phyloP scores from a whole-genome alignment of 2,888 invertebrate genomes.

The Minunthozetes semirufus region DNA sequence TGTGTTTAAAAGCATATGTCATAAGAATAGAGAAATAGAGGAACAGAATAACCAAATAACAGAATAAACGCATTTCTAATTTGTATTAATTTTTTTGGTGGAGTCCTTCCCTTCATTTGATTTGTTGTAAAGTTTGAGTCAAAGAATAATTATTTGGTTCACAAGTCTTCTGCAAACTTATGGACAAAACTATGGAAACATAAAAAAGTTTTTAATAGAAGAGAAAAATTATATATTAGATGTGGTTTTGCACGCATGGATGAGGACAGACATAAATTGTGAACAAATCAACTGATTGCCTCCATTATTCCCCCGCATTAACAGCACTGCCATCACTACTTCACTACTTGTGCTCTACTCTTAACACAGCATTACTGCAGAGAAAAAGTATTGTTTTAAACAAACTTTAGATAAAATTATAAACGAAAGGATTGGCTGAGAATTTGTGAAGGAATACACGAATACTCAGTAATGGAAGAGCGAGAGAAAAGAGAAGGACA shows the following conservation, averaged over 20 bases:
- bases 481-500: not conserved
- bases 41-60: too few relatives aligned
- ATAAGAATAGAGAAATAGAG: not conserved
- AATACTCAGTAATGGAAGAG: not conserved
- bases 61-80: not conserved
- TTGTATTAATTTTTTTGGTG: not conserved
- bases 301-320: not conserved
- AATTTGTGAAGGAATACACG: not conserved
- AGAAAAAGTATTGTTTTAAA: slow-evolving; percentile 14
- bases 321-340: not conserved
- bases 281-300: slow-evolving; percentile 25
- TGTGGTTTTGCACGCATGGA: slow-evolving; percentile 31
- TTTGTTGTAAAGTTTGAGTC: not conserved
- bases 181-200: not conserved
- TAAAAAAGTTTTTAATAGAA: slow-evolving; percentile 15
- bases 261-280: slow-evolving; percentile 23
- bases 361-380: not conserved
- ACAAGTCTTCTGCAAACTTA: not conserved
- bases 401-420: slow-evolving; percentile 22
- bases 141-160: slow-evolving; percentile 13
- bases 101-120: not conserved
- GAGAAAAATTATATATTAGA: slow-evolving; percentile 29
- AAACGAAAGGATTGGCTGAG: slow-evolving; percentile 20
- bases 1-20: not conserved
- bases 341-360: not conserved